Percentiles rank a stretch among this genome's conserved stretches.
phyloP scores from a whole-genome alignment of 2,888 invertebrate species.

The Caenorhabditis doughertyi region DNA sequence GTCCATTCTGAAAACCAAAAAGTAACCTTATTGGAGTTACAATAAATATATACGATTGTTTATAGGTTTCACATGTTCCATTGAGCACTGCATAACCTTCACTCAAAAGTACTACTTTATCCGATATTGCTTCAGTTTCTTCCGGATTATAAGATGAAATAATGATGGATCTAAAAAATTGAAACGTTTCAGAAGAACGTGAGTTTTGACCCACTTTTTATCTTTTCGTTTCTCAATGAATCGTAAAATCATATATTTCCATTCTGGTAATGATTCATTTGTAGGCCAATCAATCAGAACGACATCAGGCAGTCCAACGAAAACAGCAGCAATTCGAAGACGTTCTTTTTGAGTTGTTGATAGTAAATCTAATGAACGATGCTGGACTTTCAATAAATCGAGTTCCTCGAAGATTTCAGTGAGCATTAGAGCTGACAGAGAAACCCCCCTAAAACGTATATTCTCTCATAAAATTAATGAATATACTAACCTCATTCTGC shows the following conservation, averaged over 20 bases:
- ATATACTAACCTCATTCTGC: constrained; percentile 29
- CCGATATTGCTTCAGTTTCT: constrained; percentile 43
- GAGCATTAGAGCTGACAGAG: neutral
- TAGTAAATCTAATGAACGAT: constrained; percentile 26
- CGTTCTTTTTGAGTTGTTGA: constrained; percentile 50
- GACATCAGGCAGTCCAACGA: constrained; percentile 47
- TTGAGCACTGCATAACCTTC: constrained; percentile 50
- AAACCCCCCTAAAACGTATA: constrained; percentile 1
- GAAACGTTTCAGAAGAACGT: neutral
- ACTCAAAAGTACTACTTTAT: constrained; percentile 43
- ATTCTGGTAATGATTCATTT: constrained; percentile 27
- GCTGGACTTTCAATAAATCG: constrained; percentile 30
- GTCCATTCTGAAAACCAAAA: constrained; percentile 28
- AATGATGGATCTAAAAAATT: constrained; percentile 15
- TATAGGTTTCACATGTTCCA: constrained; percentile 1
- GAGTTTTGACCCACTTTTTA: neutral
- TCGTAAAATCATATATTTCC: constrained; percentile 34
- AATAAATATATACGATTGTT: constrained; percentile 18
- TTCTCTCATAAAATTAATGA: neutral
- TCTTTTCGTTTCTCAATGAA: constrained; percentile 45
- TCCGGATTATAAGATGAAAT: constrained; percentile 44
- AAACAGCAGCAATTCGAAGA: constrained; percentile 48
- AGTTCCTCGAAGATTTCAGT: constrained; percentile 22
- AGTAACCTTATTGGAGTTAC: neutral
- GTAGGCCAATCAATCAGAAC: constrained; percentile 53